These are phyloP conservation scores for Xylota segnis DNA, from an alignment of 2,888 invertebrate genomes.

Conservation along the genomic window DNA sequence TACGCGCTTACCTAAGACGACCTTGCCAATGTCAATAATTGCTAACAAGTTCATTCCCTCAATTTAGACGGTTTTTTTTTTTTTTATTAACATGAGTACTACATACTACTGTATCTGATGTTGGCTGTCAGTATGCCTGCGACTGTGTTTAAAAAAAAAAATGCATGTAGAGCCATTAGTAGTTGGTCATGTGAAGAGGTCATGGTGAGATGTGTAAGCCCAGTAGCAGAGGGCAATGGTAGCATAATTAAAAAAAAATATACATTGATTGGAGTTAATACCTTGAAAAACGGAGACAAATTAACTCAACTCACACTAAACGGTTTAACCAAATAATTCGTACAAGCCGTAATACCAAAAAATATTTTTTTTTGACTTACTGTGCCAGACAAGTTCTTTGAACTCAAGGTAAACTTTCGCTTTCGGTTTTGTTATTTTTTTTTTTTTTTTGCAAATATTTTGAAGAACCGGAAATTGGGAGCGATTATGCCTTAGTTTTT, in stretches of 20 bases:
- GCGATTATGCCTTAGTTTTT: background rate
- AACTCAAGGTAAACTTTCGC: conserved; percentile 47
- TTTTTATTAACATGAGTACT: conserved; percentile 34
- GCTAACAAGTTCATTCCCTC: conserved; percentile 75
- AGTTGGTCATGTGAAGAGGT: conserved; percentile 64
- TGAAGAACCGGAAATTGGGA: background rate
- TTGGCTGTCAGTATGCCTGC: background rate
- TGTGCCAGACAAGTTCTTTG: conserved; percentile 34
- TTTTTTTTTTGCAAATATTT: background rate
- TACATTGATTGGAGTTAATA: conserved; percentile 38
- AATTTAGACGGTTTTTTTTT: conserved; percentile 45
- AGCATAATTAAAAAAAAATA: conserved; percentile 32
- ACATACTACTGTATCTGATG: conserved; percentile 5
- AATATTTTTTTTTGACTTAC: background rate
- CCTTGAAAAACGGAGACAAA: conserved; percentile 43
- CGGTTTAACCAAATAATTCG: background rate
- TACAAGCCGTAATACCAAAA: background rate
- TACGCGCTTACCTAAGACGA: conserved; percentile 48
- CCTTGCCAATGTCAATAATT: conserved; percentile 76
- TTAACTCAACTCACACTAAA: conserved; percentile 5
- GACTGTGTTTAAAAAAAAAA: conserved; percentile 19
- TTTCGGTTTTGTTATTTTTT: conserved; percentile 4
- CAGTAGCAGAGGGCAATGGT: conserved; percentile 34
- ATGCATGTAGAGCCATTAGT: conserved; percentile 42
- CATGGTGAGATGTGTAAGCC: conserved; percentile 52